phyloP scores from a whole-genome alignment of 35 echinoderm and acorn worm species.

The Apostichopus californicus region DNA sequence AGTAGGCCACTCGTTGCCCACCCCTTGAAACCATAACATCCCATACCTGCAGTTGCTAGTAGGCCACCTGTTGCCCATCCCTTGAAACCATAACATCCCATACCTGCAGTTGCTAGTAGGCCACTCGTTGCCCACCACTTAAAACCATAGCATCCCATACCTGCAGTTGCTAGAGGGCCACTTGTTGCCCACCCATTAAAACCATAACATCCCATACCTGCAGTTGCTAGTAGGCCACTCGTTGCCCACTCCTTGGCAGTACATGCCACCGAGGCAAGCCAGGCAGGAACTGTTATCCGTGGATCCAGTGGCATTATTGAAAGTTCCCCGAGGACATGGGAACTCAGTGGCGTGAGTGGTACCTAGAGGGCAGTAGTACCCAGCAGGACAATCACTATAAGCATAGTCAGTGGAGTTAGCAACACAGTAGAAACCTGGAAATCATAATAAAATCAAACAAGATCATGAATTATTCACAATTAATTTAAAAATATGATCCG shows the following conservation, averaged over 20 bases:
- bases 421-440: conserved; percentile 84
- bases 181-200: conserved; percentile 78
- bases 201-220: conserved; percentile 58
- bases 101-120: conserved; percentile 84
- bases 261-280: conserved; percentile 82
- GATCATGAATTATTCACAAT: too few relatives aligned
- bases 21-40: conserved; percentile 38
- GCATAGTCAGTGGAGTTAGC: conserved; percentile 86
- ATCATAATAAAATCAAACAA: neutral
- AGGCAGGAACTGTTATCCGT: conserved; percentile 73
- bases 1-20: conserved; percentile 84
- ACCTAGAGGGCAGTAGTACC: conserved; percentile 83
- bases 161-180: conserved; percentile 94
- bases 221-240: conserved; percentile 89
- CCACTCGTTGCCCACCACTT: conserved; percentile 69
- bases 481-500: too few relatives aligned
- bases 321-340: conserved; percentile 72
- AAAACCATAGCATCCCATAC: neutral
- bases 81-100: conserved; percentile 6
- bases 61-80: conserved; percentile 78
- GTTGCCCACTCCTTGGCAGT: conserved; percentile 88
- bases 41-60: conserved; percentile 77
- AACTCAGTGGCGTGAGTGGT: conserved; percentile 70
- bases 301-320: conserved; percentile 69
- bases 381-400: conserved; percentile 70